Evolutionary conservation across 2,113 vertebrate species (phyloP), one percentile per base, ranked within the genome.

Genomic region (Hemichromis elongatus): DNA sequence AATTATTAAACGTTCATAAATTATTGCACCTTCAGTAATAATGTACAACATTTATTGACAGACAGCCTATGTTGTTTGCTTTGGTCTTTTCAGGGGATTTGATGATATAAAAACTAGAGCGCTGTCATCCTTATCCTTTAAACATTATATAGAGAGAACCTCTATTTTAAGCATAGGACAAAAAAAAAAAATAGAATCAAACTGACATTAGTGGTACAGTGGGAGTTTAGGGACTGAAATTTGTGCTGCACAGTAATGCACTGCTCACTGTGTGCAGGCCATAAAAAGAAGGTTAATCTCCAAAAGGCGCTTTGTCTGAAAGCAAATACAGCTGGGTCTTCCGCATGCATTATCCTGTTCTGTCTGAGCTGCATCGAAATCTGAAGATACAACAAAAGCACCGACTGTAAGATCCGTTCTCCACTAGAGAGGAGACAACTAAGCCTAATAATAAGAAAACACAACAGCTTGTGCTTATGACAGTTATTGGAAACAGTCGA

Each of bases 381-480:
- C 84, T 81, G 30, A 78, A 82, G 63, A 86, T 33, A 87, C 68
- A 84, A 82, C 81, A 89, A 86, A 88, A 92, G 85, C 91, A 86
- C 85, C 42, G 21, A 66, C 78, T 85, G 85, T 59, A 86, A 86
- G 82, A 94, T 83, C 55, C 53, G 11, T 81, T 89, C 73, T 92
- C 79, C 86, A 52, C 86, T 42, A 57, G 40, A 86, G 68, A 90
- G 70, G 84, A 40, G 79, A 90, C 82, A 57, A 85, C 92, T 92
- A 82, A 85, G 84, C 75, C 61, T 50, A 30, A 86, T 37, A 83
- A 92, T 78, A 89, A 91, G 77, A 84, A 92, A 90, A 94, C 87
- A 93, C 93, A 94, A 88, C 91, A 92, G 93, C 93, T 92, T 92
- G 91, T 91, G 92, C 87, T 90, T 55, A 85, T 92, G 95, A 95